phyloP scores from a whole-genome alignment of 2,797 vertebrate genomes.

The Oreortyx pictus region DNA sequence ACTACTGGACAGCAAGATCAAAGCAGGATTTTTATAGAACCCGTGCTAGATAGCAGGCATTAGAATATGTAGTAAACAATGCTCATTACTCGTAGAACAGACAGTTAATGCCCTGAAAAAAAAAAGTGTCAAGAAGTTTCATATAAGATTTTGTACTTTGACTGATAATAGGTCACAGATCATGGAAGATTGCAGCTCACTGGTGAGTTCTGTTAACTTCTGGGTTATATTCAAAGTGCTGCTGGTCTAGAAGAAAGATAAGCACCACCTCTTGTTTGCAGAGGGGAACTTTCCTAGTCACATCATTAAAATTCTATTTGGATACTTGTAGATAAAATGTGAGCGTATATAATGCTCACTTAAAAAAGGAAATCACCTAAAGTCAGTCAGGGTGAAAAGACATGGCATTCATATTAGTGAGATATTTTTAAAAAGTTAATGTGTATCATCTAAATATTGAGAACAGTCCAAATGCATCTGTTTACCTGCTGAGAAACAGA shows the following conservation, averaged over 20 bases:
- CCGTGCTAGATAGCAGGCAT: not conserved
- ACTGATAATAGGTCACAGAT: not conserved
- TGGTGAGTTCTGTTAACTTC: not conserved
- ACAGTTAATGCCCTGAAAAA: not conserved
- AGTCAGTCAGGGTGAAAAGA: not conserved
- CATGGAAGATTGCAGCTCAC: not conserved
- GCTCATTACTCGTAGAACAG: not conserved
- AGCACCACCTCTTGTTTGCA: not conserved
- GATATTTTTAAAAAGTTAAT: not conserved
- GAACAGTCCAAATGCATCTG: not conserved
- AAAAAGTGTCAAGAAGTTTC: not conserved
- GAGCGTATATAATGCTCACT: not conserved
- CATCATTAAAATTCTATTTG: not conserved
- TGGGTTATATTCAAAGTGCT: not conserved
- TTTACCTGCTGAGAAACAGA: not conserved
- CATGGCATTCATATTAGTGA: not conserved
- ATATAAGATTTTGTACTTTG: not conserved
- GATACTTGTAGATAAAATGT: not conserved
- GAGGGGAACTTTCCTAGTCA: not conserved
- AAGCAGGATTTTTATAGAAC: not conserved
- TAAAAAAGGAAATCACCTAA: not conserved
- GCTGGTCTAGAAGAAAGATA: not conserved
- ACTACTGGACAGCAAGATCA: not conserved
- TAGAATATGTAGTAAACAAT: not conserved
- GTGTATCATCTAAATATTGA: not conserved